Base-by-base conservation (phyloP, 35 echinoderm and acorn worm genomes). In the Patiria miniata region DNA sequence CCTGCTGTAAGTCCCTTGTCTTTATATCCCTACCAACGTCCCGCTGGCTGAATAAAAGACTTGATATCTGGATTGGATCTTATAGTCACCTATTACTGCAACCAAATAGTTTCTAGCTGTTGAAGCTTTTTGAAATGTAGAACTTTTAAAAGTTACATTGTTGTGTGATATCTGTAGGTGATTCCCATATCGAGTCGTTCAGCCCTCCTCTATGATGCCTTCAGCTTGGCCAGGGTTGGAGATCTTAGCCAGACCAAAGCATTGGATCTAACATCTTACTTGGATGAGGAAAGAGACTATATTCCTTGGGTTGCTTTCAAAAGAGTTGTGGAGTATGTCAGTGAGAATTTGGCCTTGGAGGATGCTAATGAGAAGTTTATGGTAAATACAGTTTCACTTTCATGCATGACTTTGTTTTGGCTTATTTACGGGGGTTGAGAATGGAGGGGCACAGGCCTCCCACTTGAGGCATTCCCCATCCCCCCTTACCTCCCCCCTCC, bases 271-370 rank as follows among this genome's bases (percentile, higher is more conserved):
- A 90, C 88, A 5, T 78, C 76, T 7, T 97, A 97, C 40, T 50
- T 97, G 58, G 76, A 78, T 12, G 56, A 90, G 44, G 95, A 97
- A 79, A 89, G 87, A 37, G 82, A 97, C 57, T 90, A 73, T 54
- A 78, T 93, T 5, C 91, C 95, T 18, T 97, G 95, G 95, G 21
- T 12, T 3, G 65, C 83, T 0, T 50, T 89, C 21, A 40, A 86
- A 50, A 44, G 18, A 26, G 79, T 52, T 9, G 39, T 85, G 29
- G 82, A 57, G 16, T 93, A 93, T 78, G 79, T 92, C 81, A 77
- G 22, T n/a, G 37, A 90, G 34, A 93, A 93, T 87, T 44, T 97
- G 57, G n/a, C 58, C 12, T 79, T 44, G 42, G 83, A 88, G 8
- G 54, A 69, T 33, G 80, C 80, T 17, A 90, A 79, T 59, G 95